Base-by-base conservation (phyloP, 2,113 vertebrate genomes). In the Alaudala cheleensis region DNA sequence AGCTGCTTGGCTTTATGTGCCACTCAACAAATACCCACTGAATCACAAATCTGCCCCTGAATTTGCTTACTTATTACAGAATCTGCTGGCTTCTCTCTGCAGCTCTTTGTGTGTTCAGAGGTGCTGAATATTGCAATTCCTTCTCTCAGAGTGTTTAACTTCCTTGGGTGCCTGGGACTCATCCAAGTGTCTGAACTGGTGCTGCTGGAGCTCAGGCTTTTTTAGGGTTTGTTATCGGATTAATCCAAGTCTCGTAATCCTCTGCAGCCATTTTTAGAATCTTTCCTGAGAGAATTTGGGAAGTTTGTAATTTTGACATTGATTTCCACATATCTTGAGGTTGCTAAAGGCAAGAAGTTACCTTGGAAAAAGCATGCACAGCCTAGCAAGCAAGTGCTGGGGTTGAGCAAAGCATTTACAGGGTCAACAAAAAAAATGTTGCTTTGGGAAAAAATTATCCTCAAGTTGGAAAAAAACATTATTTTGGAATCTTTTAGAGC, bases 1-100 rank as follows among this genome's bases (percentile, higher is more conserved):
- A 81, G 54, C 71, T 78, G 76, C 93, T 92, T 88, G 66, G 77
- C 79, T 92, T 91, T 83, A 79, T 94, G 87, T 90, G 60, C 88
- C 53, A 42, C 77, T 78, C 82, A 39, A 14, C 62, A 88, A 84
- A 93, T 77, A 83, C 64, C 47, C 64, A 40, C 33, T 34, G 25
- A 81, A 94, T 93, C 5, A 0, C 88, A 93, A 90, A 92, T 90
- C 81, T 71, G 12, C 56, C n/a, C 7, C 80, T 82, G 47, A 85
- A 90, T 96, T 90, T 93, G 71, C 56, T 72, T 81, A 29, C 74
- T 88, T 93, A 50, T 86, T 83, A 39, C 54, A 78, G 70, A 93
- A 78, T 76, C 74, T 33, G 4, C 49, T 66, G 60, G 44, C n/a
- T 82, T 80, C 70, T 72, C 53, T 88, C 74, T 58, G 60, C 80